phyloP scores from a whole-genome alignment of 2,113 vertebrate species.

The Syngnathus floridae region DNA sequence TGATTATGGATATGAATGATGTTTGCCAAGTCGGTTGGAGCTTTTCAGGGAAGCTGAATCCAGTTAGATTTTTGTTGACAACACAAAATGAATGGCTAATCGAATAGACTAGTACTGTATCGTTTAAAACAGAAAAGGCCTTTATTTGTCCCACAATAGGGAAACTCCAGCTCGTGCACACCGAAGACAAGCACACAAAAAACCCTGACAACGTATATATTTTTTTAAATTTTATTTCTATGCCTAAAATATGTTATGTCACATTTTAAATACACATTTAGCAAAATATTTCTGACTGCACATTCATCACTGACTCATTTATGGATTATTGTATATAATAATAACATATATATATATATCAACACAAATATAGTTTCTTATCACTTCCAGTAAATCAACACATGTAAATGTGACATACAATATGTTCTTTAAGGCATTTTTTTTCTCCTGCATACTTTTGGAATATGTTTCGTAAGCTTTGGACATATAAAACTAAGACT shows the following conservation, averaged over 20 bases:
- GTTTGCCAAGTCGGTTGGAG: background rate
- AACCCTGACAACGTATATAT: background rate
- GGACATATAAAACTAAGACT: constrained; percentile 42
- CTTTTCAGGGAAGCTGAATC: too few species aligned
- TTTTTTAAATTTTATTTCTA: constrained; percentile 30
- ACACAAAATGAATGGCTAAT: background rate
- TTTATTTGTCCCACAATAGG: background rate
- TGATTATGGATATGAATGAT: constrained; percentile 1
- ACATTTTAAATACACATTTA: background rate
- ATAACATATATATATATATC: background rate
- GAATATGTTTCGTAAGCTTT: constrained; percentile 6
- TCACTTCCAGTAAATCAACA: constrained; percentile 12
- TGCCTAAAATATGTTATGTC: background rate
- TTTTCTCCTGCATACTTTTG: constrained; percentile 1
- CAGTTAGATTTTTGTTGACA: too few species aligned
- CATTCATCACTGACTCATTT: constrained; percentile 15
- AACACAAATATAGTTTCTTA: constrained; percentile 19
- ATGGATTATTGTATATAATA: too few species aligned
- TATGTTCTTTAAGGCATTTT: constrained; percentile 8
- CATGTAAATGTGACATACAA: constrained; percentile 13
- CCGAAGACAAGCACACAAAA: background rate
- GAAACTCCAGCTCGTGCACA: background rate
- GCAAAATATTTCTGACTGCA: background rate
- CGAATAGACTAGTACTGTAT: background rate
- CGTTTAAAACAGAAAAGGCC: background rate